phyloP scores from a whole-genome alignment of 2,113 vertebrate genomes.

The Plotosus lineatus region DNA sequence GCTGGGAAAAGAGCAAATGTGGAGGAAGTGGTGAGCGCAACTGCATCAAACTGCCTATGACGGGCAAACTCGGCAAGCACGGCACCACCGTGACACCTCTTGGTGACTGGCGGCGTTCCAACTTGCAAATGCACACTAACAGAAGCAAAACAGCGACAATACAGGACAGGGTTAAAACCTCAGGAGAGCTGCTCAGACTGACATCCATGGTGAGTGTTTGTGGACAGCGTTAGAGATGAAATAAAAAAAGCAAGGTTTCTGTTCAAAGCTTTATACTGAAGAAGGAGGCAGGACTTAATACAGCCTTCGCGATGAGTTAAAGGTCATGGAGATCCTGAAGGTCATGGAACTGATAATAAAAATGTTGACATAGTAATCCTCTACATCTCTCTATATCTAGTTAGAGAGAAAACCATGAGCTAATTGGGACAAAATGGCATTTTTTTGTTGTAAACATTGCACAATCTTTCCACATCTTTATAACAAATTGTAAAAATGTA shows the following conservation, averaged over 20 bases:
- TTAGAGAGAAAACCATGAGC: neutral
- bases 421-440: too few relatives aligned
- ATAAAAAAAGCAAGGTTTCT: neutral
- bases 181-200: neutral
- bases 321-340: slow-evolving; percentile 28
- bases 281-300: slow-evolving; percentile 1
- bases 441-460: too few relatives aligned
- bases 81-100: slow-evolving; percentile 50
- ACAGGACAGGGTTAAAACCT: neutral
- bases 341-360: slow-evolving; percentile 18
- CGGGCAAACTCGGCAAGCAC: slow-evolving; percentile 65
- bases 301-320: slow-evolving; percentile 29
- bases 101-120: neutral
- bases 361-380: neutral
- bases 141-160: neutral
- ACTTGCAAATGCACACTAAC: slow-evolving; percentile 14
- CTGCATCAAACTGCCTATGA: slow-evolving; percentile 74
- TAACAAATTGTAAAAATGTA: too few relatives aligned
- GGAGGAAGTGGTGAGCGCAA: slow-evolving; percentile 61
- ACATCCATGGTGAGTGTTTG: neutral
- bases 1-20: slow-evolving; percentile 66
- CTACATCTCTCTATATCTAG: neutral
- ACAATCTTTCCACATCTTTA: too few relatives aligned
- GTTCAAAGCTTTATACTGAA: neutral
- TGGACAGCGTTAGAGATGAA: neutral